phyloP scores from a whole-genome alignment of 2,888 invertebrate genomes.

The Argyra leucocephala region DNA sequence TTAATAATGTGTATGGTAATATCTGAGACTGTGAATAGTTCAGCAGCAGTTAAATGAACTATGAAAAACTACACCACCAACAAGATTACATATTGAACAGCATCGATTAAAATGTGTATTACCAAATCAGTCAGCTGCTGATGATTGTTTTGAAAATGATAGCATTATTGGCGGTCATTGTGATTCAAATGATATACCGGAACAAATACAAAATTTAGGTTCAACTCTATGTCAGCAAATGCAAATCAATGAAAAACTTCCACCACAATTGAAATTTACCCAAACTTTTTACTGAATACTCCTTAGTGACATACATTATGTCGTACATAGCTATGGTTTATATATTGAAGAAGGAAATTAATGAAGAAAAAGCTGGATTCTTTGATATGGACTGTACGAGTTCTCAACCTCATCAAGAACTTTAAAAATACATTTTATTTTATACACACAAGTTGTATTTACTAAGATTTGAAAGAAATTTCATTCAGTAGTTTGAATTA shows the following conservation, averaged over 20 bases:
- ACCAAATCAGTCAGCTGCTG: constrained; percentile 38
- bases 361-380: background rate
- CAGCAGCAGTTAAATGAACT: constrained; percentile 59
- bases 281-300: constrained; percentile 47
- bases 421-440: too few species aligned
- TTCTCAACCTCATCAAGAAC: background rate
- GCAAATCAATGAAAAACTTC: constrained; percentile 30
- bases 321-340: constrained; percentile 43
- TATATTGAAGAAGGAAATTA: constrained; percentile 40
- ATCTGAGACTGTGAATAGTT: constrained; percentile 50
- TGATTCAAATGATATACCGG: constrained; percentile 16
- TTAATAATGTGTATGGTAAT: constrained; percentile 72
- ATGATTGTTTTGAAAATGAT: constrained; percentile 28
- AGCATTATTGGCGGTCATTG: constrained; percentile 12
- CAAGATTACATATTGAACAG: constrained; percentile 52
- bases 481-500: too few species aligned
- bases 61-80: constrained; percentile 58
- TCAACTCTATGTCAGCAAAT: constrained; percentile 23
- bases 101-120: constrained; percentile 63
- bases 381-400: background rate
- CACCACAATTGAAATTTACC: constrained; percentile 44
- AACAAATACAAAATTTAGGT: constrained; percentile 17
- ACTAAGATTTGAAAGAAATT: too few species aligned
- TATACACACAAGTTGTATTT: too few species aligned
- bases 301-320: constrained; percentile 45